Conservation (phyloP, 2,797 vertebrate species). For the Brachyalestes nurse region DNA sequence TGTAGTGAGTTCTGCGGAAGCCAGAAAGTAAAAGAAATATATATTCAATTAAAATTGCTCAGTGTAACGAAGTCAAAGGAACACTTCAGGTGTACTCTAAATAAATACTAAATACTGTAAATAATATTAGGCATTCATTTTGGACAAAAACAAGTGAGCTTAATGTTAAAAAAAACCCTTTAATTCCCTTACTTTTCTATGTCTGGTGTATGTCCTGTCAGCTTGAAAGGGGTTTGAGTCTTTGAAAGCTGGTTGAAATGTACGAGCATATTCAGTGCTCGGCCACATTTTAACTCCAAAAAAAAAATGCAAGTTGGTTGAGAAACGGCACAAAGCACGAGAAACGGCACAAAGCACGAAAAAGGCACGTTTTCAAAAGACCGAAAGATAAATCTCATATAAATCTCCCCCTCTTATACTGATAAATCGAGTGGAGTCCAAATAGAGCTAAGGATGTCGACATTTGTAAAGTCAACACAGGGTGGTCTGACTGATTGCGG, state of each 20-base stretch:
- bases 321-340: not conserved
- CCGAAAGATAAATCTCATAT: no score
- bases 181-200: not conserved
- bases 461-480: conserved; percentile 22
- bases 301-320: no score
- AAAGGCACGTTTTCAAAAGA: no score
- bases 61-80: not conserved
- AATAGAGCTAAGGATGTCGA: not conserved
- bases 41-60: not conserved
- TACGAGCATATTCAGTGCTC: not conserved
- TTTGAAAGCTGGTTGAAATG: not conserved
- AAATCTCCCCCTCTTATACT: no score
- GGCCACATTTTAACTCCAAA: no score
- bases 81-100: not conserved
- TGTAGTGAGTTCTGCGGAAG: conserved; percentile 29
- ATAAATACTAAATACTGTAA: not conserved
- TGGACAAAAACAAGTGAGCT: not conserved
- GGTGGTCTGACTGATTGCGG: not conserved
- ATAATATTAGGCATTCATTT: not conserved
- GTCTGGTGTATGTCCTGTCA: not conserved
- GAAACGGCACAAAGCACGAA: no score
- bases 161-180: not conserved
- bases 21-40: conserved; percentile 18
- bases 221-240: no score
- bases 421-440: not conserved